Conservation (phyloP, 2,113 vertebrate genomes). For the Bambusicola thoracicus region DNA sequence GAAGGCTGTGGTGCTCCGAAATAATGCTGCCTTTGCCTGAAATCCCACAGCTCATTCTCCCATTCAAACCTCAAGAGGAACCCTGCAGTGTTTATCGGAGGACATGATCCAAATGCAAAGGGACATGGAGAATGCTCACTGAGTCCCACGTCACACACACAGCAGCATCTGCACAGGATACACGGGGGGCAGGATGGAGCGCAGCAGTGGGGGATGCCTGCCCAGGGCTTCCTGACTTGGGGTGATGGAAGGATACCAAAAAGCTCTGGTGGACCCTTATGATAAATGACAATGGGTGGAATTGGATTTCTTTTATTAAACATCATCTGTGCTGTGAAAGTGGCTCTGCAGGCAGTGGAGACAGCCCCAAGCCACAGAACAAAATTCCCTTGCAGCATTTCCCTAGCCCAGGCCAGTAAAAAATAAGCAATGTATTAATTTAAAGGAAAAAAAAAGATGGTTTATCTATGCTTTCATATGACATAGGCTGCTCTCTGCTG, state of each 20-base stretch:
- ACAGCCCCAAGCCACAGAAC: not conserved
- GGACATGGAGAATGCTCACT: not conserved
- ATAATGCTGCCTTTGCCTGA: not conserved
- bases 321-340: not conserved
- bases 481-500: not conserved
- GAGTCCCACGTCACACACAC: not conserved
- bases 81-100: not conserved
- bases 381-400: not conserved
- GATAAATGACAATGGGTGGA: not conserved
- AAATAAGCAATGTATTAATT: not conserved
- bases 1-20: not conserved
- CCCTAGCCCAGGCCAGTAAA: not conserved
- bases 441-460: fast-evolving
- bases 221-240: not conserved
- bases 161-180: not conserved
- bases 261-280: not conserved
- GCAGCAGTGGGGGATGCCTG: fast-evolving
- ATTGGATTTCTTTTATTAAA: not conserved
- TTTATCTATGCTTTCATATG: not conserved
- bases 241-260: fast-evolving
- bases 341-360: not conserved
- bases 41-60: constrained; percentile 11
- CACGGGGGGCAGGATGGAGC: not conserved
- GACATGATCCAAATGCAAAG: not conserved
- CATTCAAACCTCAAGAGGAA: constrained; percentile 27